A percentile compares a stretch with the other conserved stretches of the same genome.
These are phyloP conservation scores for Sitta carolinensis DNA, from an alignment of 2,797 vertebrate species.

Conservation along the genomic window DNA sequence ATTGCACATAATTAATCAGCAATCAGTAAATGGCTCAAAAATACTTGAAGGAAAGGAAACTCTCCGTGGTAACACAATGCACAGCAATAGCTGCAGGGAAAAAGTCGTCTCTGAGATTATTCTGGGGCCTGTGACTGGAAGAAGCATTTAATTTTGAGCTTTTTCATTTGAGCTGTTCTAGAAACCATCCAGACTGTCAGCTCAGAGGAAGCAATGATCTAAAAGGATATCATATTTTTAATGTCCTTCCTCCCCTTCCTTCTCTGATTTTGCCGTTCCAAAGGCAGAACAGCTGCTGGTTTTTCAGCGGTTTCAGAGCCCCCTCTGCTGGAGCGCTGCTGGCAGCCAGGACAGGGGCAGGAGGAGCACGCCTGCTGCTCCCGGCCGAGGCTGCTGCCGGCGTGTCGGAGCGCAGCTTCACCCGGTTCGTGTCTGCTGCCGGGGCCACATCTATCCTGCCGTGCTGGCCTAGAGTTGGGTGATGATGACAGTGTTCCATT, in stretches of 20 bases:
- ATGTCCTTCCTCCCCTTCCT: neutral
- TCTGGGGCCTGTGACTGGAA: neutral
- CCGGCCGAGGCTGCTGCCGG: neutral
- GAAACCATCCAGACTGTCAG: neutral
- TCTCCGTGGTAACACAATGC: neutral
- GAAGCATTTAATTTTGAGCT: neutral
- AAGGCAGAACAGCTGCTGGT: neutral
- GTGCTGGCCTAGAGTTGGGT: neutral
- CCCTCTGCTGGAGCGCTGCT: conserved; percentile 27
- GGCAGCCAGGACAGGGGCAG: neutral
- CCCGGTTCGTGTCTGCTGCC: accelerated
- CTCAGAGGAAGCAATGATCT: neutral
- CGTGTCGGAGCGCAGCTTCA: accelerated
- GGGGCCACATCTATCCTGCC: accelerated
- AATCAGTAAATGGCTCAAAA: neutral
- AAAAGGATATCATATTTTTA: neutral
- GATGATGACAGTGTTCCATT: neutral
- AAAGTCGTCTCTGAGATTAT: neutral
- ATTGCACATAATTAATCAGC: neutral
- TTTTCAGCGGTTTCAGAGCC: neutral
- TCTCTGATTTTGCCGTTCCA: neutral
- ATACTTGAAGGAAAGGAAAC: neutral
- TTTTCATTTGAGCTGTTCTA: neutral
- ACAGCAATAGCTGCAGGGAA: neutral
- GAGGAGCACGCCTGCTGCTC: neutral